Conservation (phyloP, 2,797 vertebrate genomes). For the Platalea minor region DNA sequence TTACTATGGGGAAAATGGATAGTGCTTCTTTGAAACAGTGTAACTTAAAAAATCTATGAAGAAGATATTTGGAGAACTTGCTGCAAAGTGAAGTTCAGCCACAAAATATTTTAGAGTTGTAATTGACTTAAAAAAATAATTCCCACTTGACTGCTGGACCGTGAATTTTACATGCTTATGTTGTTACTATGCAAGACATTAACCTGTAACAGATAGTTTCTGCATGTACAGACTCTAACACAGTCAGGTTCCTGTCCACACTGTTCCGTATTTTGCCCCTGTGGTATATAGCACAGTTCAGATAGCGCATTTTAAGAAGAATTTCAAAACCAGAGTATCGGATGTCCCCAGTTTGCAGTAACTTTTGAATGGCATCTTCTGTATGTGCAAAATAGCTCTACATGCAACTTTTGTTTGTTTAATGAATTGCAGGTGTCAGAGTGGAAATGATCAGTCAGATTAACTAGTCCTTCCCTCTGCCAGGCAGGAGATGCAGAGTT, state of each 20-base stretch:
- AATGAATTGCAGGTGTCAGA: neutral
- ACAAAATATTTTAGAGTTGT: neutral
- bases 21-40: neutral
- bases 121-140: neutral
- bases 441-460: neutral
- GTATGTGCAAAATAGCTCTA: neutral
- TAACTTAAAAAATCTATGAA: neutral
- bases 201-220: neutral
- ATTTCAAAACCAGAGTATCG: neutral
- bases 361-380: neutral
- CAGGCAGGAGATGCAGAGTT: neutral
- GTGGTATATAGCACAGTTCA: neutral
- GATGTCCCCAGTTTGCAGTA: neutral
- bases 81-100: neutral
- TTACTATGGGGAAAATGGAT: neutral
- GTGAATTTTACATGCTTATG: neutral
- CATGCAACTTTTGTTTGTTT: neutral
- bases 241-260: neutral
- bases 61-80: neutral
- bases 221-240: neutral
- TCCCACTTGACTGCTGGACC: neutral
- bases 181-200: neutral
- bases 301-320: neutral
- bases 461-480: neutral
- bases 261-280: neutral